Base-by-base conservation (phyloP, 2,113 vertebrate genomes). In the Aegithalos caudatus region DNA sequence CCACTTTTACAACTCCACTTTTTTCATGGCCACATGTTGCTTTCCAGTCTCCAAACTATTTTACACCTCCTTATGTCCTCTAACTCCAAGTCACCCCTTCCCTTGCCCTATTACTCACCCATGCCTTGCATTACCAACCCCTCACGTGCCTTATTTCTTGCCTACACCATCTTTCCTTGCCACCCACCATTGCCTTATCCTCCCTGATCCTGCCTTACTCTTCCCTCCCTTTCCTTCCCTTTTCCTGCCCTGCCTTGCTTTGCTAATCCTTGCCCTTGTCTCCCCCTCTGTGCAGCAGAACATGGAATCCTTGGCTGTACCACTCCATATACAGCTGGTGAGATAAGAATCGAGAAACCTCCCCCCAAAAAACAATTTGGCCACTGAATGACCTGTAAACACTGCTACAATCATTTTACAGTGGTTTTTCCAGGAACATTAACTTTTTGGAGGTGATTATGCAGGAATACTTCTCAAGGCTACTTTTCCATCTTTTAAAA, bases 381-480 rank as follows among this genome's bases (percentile, higher is more conserved):
- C 51, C 81, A 38, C 67, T 73, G 92, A 96, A 95, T 97, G 82
- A 82, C 70, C 81, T 74, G 47, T 47, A 96, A 95, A 89, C 74
- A 95, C 66, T 31, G 73, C 81, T 92, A 58, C 44, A 67, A 87
- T 90, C 44, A 61, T 88, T 90, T 78, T 74, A 56, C 74, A 91
- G 86, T 56, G 51, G 54, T 40, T 81, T 91, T 53, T 70, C 40
- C 18, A 10, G 72, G 14, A 80, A 96, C 94, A 90, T 57, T 93
- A 91, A 96, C 95, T 96, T 96, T 95, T 58, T 50, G 91, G 33
- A 28, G 58, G 82, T 96, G 86, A 90, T 89, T 96, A 95, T 66
- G 60, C 92, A 96, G 78, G 40, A 94, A 91, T 57, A 79, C 24
- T 57, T 90, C 65, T 88, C 54, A 90, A 54, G 81, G 74, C 58